Percentiles rank a stretch among this genome's conserved stretches.
Evolutionary conservation across 2,113 vertebrate genomes (phyloP).

Genomic region (Cygnus buccinator): DNA sequence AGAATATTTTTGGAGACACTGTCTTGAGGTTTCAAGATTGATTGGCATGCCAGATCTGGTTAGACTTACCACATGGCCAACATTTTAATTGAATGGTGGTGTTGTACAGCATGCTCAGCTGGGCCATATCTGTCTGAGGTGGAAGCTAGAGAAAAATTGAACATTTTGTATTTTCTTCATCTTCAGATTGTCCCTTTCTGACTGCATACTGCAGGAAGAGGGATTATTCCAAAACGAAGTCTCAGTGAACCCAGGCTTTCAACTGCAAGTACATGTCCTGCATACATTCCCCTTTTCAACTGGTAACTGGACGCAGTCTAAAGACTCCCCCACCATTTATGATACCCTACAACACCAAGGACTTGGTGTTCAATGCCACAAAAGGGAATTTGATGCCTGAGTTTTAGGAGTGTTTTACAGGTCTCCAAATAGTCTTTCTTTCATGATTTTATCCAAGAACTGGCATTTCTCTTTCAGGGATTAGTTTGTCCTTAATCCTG

Average conservation of each 20-base stretch:
- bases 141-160: background rate
- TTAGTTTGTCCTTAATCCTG: background rate
- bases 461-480: background rate
- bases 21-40: background rate
- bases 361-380: background rate
- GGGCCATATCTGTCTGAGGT: background rate
- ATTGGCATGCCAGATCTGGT: background rate
- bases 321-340: background rate
- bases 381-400: background rate
- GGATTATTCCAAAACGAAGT: background rate
- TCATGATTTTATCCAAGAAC: background rate
- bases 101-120: background rate
- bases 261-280: background rate
- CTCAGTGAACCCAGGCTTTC: background rate
- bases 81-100: background rate
- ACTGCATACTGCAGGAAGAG: background rate
- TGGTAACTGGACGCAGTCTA: background rate
- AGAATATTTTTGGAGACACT: background rate
- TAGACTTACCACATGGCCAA: background rate
- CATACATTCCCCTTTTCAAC: background rate
- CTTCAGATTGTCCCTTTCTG: background rate
- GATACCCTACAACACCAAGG: background rate
- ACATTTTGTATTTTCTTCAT: background rate
- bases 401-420: background rate
- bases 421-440: background rate